phyloP scores from a whole-genome alignment of 2,113 vertebrate genomes.

The Nanorana parkeri region DNA sequence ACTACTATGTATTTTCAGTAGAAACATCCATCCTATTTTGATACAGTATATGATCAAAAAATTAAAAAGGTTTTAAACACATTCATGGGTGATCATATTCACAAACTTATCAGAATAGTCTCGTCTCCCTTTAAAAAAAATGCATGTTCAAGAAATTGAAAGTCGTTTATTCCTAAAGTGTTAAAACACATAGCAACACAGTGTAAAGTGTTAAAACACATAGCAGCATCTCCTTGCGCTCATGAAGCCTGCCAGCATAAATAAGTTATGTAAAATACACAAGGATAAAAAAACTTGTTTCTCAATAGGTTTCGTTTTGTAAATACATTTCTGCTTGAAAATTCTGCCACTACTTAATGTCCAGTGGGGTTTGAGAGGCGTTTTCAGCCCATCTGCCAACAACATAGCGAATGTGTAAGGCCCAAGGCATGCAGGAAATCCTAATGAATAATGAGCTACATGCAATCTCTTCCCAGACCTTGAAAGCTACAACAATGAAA shows the following conservation, averaged over 20 bases:
- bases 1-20: no score
- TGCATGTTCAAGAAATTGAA: neutral
- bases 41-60: no score
- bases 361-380: conserved; percentile 14
- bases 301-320: conserved; percentile 9
- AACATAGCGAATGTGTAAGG: neutral
- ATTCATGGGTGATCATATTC: no score
- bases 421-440: conserved; percentile 19
- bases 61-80: no score
- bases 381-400: conserved; percentile 26
- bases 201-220: conserved; percentile 10
- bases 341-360: conserved; percentile 18
- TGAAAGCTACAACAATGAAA: neutral
- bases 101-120: no score
- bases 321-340: conserved; percentile 33
- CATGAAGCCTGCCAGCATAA: neutral
- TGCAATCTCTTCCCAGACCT: neutral
- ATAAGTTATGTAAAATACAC: conserved; percentile 5
- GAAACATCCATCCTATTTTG: no score
- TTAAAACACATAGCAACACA: conserved; percentile 6
- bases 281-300: conserved; percentile 11
- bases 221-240: neutral
- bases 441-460: conserved; percentile 36
- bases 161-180: neutral
- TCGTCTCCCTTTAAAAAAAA: no score